Evolutionary conservation across 1,140 invertebrate genomes (phyloP), one percentile per base, ranked within the genome.

Genomic region (Ceratosolen fusciceps): DNA sequence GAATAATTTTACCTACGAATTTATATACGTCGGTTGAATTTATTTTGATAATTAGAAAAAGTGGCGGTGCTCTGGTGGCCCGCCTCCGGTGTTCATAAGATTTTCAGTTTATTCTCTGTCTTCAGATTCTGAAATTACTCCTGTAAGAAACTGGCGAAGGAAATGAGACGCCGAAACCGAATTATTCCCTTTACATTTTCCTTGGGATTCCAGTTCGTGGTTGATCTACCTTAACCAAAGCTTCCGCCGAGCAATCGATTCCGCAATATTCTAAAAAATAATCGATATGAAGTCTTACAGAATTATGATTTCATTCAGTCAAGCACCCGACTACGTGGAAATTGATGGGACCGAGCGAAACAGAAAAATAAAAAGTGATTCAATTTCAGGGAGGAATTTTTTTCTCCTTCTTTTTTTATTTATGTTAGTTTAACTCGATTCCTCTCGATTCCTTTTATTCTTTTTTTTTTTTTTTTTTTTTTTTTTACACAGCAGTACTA

Each of bases 1-100:
- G 77, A 80, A 83, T 83, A 82, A 83, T 83, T 83, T 83, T 82
- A 81, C 75, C 67, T 79, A 76, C 74, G 79, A 83, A 81, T 81
- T n/a, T n/a, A n/a, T n/a, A n/a, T n/a, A n/a, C n/a, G 77, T 58
- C n/a, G 62, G 60, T 77, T 65, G 74, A 80, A 83, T 82, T 83
- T 83, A 82, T 82, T 83, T 79, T 81, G 71, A 81, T 82, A 82
- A 83, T 83, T 81, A 82, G 75, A 81, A 78, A 82, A 76, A 62
- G 68, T 74, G 78, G 78, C 74, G 49, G 62, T 43, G 7, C 56
- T 49, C 16, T 70, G n/a, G 34, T 26, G 9, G 49, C n/a, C 47
- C 39, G n/a, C 21, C 3, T 21, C 52, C n/a, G n/a, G n/a, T 54
- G n/a, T n/a, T 24, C 52, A 54, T n/a, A n/a, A 4, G 21, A 54